phyloP scores from a whole-genome alignment of 1,140 invertebrate species.

The Pseudomyrmex dendroicus region DNA sequence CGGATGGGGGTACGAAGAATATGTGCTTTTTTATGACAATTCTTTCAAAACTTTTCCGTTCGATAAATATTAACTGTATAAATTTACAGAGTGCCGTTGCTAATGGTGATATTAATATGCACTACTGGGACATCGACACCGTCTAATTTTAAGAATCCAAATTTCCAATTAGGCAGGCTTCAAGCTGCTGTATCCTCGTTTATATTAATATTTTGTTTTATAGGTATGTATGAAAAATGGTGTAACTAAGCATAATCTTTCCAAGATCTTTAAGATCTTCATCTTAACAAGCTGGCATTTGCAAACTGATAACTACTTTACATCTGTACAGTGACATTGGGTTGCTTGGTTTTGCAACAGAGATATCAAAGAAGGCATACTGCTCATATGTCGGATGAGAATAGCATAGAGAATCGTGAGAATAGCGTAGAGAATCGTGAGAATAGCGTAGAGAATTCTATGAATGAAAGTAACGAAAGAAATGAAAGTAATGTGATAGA shows the following conservation, averaged over 20 bases:
- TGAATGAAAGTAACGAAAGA: slow-evolving; percentile 63
- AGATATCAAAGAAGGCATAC: slow-evolving; percentile 85
- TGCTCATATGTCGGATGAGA: slow-evolving; percentile 75
- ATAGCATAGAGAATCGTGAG: slow-evolving; percentile 71
- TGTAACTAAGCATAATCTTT: slow-evolving; percentile 30
- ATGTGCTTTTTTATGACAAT: slow-evolving; percentile 19
- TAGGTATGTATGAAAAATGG: slow-evolving; percentile 84
- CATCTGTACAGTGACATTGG: slow-evolving; percentile 87
- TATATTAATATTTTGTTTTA: slow-evolving; percentile 88
- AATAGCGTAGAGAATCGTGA: slow-evolving; percentile 73
- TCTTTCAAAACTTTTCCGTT: slow-evolving; percentile 17
- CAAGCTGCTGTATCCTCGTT: slow-evolving; percentile 90
- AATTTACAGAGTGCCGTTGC: slow-evolving; percentile 85
- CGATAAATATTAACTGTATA: slow-evolving; percentile 22
- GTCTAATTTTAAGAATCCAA: slow-evolving; percentile 88
- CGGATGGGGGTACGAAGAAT: slow-evolving; percentile 90
- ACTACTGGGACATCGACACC: slow-evolving; percentile 69
- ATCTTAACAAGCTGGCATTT: neutral
- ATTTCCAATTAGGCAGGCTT: slow-evolving; percentile 91
- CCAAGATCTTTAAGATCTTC: neutral
- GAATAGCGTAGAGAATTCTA: slow-evolving; percentile 70
- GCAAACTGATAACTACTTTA: slow-evolving; percentile 13
- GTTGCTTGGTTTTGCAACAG: slow-evolving; percentile 91
- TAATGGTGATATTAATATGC: slow-evolving; percentile 81
- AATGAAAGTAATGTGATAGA: slow-evolving; percentile 86